A percentile compares a stretch with the other conserved stretches of the same genome.
phyloP scores from a whole-genome alignment of 2,113 vertebrate species.

The Barbus barbus region DNA sequence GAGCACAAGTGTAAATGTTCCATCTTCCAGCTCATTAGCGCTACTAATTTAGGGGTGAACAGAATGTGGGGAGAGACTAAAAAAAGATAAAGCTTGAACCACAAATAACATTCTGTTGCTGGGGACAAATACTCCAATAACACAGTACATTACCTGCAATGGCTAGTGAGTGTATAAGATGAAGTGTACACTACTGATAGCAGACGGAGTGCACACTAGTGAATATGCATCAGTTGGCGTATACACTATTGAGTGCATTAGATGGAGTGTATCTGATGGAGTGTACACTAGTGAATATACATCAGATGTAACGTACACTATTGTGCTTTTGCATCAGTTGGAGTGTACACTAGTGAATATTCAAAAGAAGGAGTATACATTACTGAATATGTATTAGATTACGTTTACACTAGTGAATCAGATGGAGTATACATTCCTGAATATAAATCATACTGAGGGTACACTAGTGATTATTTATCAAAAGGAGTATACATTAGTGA shows the following conservation, averaged over 20 bases:
- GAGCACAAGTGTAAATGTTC: conserved; percentile 6
- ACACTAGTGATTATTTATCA: background rate
- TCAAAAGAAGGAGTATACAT: background rate
- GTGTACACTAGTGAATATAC: background rate
- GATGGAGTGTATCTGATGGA: too few species aligned
- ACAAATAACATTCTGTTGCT: conserved; percentile 11
- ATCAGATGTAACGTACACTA: background rate
- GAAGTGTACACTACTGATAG: background rate
- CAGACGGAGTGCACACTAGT: background rate
- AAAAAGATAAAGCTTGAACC: background rate
- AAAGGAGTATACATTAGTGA: background rate
- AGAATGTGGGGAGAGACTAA: conserved; percentile 16
- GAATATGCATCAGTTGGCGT: background rate
- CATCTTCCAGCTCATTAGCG: conserved; percentile 25
- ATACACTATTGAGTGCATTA: too few species aligned
- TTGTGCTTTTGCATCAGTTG: too few species aligned
- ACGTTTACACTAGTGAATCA: background rate
- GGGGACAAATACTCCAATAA: background rate
- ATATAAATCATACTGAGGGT: background rate
- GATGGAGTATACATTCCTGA: too few species aligned
- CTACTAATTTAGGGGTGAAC: conserved; percentile 22
- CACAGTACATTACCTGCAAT: background rate
- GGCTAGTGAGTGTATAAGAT: background rate
- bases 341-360: background rate
- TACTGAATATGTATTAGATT: too few species aligned